Evolutionary conservation across 2,888 invertebrate genomes (phyloP).

Genomic region (Mythimna vitellina): DNA sequence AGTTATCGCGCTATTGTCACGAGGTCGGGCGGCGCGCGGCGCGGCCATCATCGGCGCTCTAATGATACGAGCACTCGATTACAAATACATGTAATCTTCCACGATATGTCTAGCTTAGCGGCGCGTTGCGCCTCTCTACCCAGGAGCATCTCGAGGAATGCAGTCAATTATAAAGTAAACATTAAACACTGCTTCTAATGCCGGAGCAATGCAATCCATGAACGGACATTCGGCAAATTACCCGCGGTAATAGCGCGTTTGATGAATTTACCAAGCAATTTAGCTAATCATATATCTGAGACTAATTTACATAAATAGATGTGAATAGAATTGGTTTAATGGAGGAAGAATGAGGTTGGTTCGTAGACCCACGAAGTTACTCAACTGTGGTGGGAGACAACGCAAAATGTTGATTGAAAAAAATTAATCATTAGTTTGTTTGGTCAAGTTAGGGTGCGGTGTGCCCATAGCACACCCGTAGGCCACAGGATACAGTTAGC

Average conservation of each 20-base stretch:
- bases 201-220: conserved; percentile 52
- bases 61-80: conserved; percentile 50
- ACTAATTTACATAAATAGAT: conserved; percentile 39
- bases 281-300: conserved; percentile 50
- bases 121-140: conserved; percentile 62
- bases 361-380: conserved; percentile 10
- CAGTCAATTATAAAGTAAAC: conserved; percentile 73
- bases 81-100: conserved; percentile 52
- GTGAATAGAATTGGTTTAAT: conserved; percentile 19
- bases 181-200: conserved; percentile 61
- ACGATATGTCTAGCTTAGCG: conserved; percentile 57
- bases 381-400: not conserved
- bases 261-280: conserved; percentile 58
- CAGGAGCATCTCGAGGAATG: conserved; percentile 70
- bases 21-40: conserved; percentile 46
- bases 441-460: conserved; percentile 20
- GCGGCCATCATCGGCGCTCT: conserved; percentile 56
- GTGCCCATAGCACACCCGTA: not conserved
- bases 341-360: conserved; percentile 17
- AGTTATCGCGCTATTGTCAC: conserved; percentile 63
- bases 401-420: not conserved
- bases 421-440: conserved; percentile 13
- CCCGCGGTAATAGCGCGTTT: conserved; percentile 39
- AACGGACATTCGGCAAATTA: conserved; percentile 60
- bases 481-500: conserved; percentile 56